Percentiles rank a stretch among this genome's conserved stretches.
Conservation (phyloP, 2,797 vertebrate genomes). For the Spea hammondii region DNA sequence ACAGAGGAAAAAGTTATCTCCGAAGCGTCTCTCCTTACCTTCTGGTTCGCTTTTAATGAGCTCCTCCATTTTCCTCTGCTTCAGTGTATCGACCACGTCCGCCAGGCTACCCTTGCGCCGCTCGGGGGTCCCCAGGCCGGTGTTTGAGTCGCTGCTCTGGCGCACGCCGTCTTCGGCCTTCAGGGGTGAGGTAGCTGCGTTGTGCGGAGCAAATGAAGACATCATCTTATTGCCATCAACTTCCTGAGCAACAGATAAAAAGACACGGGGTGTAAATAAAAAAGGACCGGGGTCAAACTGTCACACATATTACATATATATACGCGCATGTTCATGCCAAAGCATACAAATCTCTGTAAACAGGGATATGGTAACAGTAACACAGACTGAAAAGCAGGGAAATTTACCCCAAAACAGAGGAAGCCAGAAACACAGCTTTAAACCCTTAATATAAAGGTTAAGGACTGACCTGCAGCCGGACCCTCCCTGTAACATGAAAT, state of each 20-base stretch:
- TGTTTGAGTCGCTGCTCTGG: conserved; percentile 77
- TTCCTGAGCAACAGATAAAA: conserved; percentile 72
- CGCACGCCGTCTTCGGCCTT: conserved; percentile 90
- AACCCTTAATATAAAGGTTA: too few relatives aligned
- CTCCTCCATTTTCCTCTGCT: conserved; percentile 98
- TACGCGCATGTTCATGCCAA: too few relatives aligned
- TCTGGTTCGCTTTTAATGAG: conserved; percentile 98
- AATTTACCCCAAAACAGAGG: too few relatives aligned
- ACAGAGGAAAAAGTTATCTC: background rate
- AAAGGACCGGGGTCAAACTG: too few relatives aligned
- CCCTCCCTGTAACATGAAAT: too few relatives aligned
- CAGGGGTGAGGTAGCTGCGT: conserved; percentile 96
- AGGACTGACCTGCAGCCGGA: too few relatives aligned
- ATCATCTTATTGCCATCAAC: conserved; percentile 90
- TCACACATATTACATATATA: too few relatives aligned
- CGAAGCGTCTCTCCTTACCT: conserved; percentile 73
- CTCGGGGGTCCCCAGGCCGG: conserved; percentile 88
- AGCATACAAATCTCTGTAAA: too few relatives aligned
- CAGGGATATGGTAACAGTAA: too few relatives aligned
- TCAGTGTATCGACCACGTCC: conserved; percentile 95
- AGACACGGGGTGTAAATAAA: background rate
- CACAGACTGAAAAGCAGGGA: too few relatives aligned
- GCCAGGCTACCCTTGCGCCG: conserved; percentile 96
- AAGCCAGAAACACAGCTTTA: too few relatives aligned
- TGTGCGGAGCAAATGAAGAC: conserved; percentile 92